phyloP scores from a whole-genome alignment of 2,797 vertebrate genomes.

The Acipenser ruthenus region DNA sequence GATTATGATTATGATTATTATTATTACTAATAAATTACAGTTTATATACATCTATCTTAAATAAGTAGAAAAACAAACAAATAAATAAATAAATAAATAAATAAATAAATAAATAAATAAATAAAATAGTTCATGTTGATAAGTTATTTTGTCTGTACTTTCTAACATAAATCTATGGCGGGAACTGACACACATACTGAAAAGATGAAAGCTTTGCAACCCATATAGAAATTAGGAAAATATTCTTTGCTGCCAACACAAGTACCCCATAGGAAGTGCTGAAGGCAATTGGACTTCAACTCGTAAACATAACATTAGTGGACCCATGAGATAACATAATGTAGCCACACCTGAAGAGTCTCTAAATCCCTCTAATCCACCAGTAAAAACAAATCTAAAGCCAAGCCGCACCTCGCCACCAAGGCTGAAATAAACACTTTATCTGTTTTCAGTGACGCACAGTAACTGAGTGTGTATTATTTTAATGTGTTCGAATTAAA shows the following conservation, averaged over 20 bases:
- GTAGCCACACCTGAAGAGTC: slow-evolving; percentile 70
- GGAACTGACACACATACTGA: slow-evolving; percentile 41
- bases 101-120: too few relatives aligned
- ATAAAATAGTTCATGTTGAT: too few relatives aligned
- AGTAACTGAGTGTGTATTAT: slow-evolving; percentile 17
- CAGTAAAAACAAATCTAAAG: slow-evolving; percentile 53
- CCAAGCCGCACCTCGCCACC: slow-evolving; percentile 31
- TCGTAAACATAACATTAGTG: slow-evolving; percentile 58
- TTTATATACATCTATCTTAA: too few relatives aligned
- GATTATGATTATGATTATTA: too few relatives aligned
- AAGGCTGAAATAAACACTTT: neutral
- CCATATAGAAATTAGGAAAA: slow-evolving; percentile 55
- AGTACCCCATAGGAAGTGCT: slow-evolving; percentile 77
- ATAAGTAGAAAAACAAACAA: too few relatives aligned
- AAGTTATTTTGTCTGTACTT: too few relatives aligned
- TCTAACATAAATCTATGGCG: too few relatives aligned
- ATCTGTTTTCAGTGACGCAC: slow-evolving; percentile 3
- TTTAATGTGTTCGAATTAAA: neutral
- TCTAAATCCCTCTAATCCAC: slow-evolving; percentile 37
- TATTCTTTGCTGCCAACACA: slow-evolving; percentile 64
- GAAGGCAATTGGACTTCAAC: slow-evolving; percentile 63
- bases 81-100: too few relatives aligned
- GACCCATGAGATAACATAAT: slow-evolving; percentile 55
- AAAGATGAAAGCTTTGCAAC: slow-evolving; percentile 76
- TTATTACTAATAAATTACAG: too few relatives aligned